Base-by-base conservation (phyloP, 2,113 vertebrate genomes). In the Eidolon helvum region DNA sequence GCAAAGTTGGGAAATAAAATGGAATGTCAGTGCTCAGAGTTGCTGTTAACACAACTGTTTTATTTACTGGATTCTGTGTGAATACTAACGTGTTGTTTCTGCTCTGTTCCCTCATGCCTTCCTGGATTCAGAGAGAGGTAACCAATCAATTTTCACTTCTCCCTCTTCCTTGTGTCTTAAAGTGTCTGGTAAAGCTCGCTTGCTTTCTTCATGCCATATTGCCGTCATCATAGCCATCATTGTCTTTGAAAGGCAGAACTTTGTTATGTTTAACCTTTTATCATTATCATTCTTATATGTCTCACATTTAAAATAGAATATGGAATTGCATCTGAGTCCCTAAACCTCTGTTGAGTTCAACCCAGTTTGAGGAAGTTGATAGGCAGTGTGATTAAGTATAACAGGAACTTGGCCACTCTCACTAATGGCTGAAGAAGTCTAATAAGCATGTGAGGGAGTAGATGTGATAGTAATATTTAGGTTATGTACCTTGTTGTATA, bases 71-170 rank as follows among this genome's bases (percentile, higher is more conserved):
- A 14, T 94, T 85, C 87, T 48, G 22, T 0, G 6, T 91, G 96
- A 96, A 91, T 75, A 86, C 96, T 99, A 99, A 99, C 98, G 48
- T 97, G 95, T 78, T 98, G 96, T 98, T 98, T 99, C 98, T 98
- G 97, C 98, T 98, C 97, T 99, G 63, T 98, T 98, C 98, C 97
- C 98, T 98, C 98, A 99, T 98, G 99, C 99, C 98, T 98, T 92
- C 98, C 97, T 68, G 99, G 99, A 99, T 92, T 98, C 99, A 99
- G 99, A 99, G 99, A 99, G 99, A 99, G 99, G 99, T 99, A 99
- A 99, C 98, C 91, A 1, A 57, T 95, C 4, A 1, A 66, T 72
- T 98, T 98, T 97, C 28, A 0, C 93, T 98, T 98, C 93, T 97
- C 82, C 28, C 5, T 94, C 95, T 59, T 50, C 57, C 50, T 40